Percentiles rank a stretch among this genome's conserved stretches.
phyloP scores from a whole-genome alignment of 2,797 vertebrate genomes.

The Carduelis carduelis region DNA sequence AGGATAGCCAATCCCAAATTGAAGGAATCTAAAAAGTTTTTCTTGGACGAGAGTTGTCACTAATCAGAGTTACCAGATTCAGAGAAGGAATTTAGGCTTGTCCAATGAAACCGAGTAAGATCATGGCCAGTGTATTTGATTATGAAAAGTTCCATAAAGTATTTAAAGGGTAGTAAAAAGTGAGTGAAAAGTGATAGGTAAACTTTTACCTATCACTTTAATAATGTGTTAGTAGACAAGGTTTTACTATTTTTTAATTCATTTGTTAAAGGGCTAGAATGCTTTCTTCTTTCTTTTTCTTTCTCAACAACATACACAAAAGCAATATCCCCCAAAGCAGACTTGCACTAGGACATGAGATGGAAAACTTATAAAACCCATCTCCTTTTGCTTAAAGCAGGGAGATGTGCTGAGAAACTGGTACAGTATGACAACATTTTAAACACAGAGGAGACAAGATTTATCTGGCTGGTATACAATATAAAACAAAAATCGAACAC shows the following conservation, averaged over 20 bases:
- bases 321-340: conserved; percentile 44
- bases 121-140: not conserved
- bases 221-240: not conserved
- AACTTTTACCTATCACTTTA: not conserved
- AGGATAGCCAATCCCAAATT: not conserved
- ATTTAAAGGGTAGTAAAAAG: not conserved
- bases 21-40: not conserved
- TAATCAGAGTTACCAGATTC: not conserved
- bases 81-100: conserved; percentile 8
- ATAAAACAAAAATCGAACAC: conserved; percentile 61
- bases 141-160: not conserved
- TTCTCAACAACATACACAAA: conserved; percentile 24
- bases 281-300: conserved; percentile 4
- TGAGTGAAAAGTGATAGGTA: not conserved
- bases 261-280: conserved; percentile 30
- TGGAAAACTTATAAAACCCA: conserved; percentile 59
- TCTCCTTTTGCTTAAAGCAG: conserved; percentile 51
- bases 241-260: not conserved
- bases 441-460: conserved; percentile 62
- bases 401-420: conserved; percentile 54
- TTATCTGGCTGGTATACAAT: conserved; percentile 38
- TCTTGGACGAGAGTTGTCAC: not conserved
- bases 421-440: conserved; percentile 61
- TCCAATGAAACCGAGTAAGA: not conserved
- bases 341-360: conserved; percentile 59